These are phyloP conservation scores for Choloepus hoffmanni DNA, from an alignment of 2,113 vertebrate genomes.

Conservation along the genomic window DNA sequence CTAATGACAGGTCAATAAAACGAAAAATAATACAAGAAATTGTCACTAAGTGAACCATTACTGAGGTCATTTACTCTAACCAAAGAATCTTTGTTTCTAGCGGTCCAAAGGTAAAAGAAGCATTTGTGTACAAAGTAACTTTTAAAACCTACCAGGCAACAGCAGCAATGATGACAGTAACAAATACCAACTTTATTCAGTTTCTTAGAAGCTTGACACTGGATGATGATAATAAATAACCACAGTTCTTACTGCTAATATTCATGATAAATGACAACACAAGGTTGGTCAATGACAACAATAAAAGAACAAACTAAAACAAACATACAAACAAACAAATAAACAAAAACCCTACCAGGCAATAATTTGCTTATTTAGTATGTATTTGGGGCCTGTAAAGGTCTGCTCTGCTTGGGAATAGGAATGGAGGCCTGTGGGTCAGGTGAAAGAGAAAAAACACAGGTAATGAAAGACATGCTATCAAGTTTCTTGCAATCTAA, in stretches of 20 bases:
- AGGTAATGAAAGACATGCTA: background rate
- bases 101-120: background rate
- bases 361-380: background rate
- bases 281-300: too few species aligned
- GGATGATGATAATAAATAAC: too few species aligned
- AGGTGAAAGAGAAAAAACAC: background rate
- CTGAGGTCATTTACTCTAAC: background rate
- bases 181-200: too few species aligned
- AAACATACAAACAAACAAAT: too few species aligned
- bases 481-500: background rate
- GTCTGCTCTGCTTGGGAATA: background rate
- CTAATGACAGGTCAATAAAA: background rate
- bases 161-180: too few species aligned
- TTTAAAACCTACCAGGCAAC: background rate
- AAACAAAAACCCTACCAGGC: background rate
- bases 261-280: too few species aligned
- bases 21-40: background rate
- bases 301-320: too few species aligned
- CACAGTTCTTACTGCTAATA: too few species aligned
- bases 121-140: background rate
- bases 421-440: background rate
- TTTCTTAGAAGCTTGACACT: too few species aligned
- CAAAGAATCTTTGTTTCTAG: background rate
- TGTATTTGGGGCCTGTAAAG: rapidly evolving
- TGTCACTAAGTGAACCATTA: background rate